Evolutionary conservation across 2,888 invertebrate species (phyloP), one percentile per base, ranked within the genome.

Genomic region (Pasiphila rectangulata): DNA sequence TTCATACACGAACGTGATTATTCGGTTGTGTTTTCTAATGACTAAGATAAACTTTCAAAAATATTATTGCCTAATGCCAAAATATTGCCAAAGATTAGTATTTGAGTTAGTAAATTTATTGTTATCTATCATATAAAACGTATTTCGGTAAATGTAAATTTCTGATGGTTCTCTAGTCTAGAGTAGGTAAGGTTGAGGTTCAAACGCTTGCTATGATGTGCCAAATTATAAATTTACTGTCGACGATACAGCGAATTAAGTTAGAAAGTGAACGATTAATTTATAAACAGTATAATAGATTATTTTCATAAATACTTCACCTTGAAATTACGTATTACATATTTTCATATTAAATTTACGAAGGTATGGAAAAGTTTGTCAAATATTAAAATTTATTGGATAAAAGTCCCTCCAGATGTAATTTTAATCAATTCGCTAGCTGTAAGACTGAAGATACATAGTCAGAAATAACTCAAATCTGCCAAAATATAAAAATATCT

Each of bases 1-100:
- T 17, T n/a, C 4, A 30, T 17, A 54, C 75, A 81, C 80, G 78
- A 79, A 82, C 80, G 85, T 79, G 86, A 85, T 83, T 77, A 79
- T 80, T 85, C 78, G 85, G 86, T 86, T 87, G 86, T 86, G 86
- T 85, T 79, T 65, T 79, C 77, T 75, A 63, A 71, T 79, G 79
- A 80, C 75, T 65, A 79, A 79, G 78, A 72, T 57, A 67, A 79
- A 70, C 72, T 72, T 71, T 74, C 65, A 74, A 75, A 63, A 57
- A 49, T 59, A 57, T 65, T 65, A 56, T 65, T 69, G n/a, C n/a
- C 2, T 9, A 16, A 72, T 75, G 79, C 79, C 79, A 84, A 81
- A 72, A 50, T 63, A 59, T 69, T 71, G 75, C 73, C 75, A 79
- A 79, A 75, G 62, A 60, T 57, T 64, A 59, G 63, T 59, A 63